Evolutionary conservation across 2,797 vertebrate species (phyloP).

Genomic region (Tarsius wallacei): DNA sequence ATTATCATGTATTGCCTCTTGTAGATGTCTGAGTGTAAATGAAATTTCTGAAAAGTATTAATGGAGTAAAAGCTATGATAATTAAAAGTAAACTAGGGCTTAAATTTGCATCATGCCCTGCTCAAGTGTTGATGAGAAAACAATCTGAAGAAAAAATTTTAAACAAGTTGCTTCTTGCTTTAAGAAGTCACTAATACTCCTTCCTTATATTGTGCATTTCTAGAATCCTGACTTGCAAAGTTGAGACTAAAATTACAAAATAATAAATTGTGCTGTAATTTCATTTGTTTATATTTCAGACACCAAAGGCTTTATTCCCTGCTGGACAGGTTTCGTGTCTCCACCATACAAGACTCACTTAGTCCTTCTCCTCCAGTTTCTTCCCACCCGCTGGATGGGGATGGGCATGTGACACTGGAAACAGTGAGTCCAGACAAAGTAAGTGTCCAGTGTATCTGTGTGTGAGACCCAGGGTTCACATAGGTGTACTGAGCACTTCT

Average conservation of each 20-base stretch:
- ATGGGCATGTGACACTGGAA: conserved; percentile 94
- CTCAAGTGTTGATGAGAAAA: neutral
- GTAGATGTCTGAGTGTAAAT: neutral
- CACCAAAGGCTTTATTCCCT: conserved; percentile 99
- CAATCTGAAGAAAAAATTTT: neutral
- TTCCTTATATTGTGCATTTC: neutral
- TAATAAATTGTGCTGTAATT: neutral
- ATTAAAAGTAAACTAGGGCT: neutral
- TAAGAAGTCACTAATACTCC: neutral
- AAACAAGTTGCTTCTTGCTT: rapidly evolving
- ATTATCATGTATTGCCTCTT: neutral
- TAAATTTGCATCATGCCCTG: neutral
- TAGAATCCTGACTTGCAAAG: neutral
- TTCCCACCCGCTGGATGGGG: conserved; percentile 96
- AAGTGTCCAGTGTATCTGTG: conserved; percentile 48
- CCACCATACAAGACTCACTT: conserved; percentile 93
- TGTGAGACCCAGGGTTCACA: rapidly evolving
- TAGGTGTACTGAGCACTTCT: rapidly evolving
- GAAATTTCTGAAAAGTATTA: neutral
- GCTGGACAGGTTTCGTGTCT: conserved; percentile 97
- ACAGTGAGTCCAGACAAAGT: conserved; percentile 95
- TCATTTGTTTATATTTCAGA: conserved; percentile 88
- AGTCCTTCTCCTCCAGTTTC: conserved; percentile 95
- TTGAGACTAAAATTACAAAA: neutral
- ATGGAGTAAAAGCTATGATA: neutral